Percentiles rank a stretch among this genome's conserved stretches.
Conservation (phyloP, 1,140 invertebrate genomes). For the Triops longicaudatus region DNA sequence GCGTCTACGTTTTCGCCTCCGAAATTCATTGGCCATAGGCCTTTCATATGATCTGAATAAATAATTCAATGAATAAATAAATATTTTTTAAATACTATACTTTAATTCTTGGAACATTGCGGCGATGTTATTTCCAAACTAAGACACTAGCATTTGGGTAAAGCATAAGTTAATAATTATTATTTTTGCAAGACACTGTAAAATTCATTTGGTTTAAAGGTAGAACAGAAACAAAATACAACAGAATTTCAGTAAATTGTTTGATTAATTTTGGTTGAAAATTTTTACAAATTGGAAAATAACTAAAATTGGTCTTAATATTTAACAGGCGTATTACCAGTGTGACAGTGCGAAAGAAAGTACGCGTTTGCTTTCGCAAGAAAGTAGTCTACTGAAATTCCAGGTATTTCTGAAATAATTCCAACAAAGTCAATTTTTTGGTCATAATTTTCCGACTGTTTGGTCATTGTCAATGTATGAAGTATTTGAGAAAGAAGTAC, state of each 20-base stretch:
- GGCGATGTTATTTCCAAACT: no score
- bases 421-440: background rate
- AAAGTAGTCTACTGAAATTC: background rate
- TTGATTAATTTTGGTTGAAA: conserved; percentile 4
- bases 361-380: background rate
- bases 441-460: background rate
- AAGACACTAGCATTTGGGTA: no score
- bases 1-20: background rate
- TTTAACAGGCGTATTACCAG: background rate
- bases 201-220: no score
- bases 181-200: no score
- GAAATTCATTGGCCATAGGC: background rate
- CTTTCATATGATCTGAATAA: conserved; percentile 1
- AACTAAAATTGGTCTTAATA: background rate
- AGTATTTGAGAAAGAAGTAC: no score
- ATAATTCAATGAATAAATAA: background rate
- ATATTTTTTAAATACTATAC: background rate
- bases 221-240: no score
- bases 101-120: no score
- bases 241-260: no score
- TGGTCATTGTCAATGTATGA: no score
- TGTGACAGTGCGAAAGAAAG: conserved; percentile 17
- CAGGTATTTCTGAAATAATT: background rate
- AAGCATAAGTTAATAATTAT: no score
- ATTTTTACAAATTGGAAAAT: background rate